Base-by-base conservation (phyloP, 1,140 invertebrate species). In the Drosophila santomea region DNA sequence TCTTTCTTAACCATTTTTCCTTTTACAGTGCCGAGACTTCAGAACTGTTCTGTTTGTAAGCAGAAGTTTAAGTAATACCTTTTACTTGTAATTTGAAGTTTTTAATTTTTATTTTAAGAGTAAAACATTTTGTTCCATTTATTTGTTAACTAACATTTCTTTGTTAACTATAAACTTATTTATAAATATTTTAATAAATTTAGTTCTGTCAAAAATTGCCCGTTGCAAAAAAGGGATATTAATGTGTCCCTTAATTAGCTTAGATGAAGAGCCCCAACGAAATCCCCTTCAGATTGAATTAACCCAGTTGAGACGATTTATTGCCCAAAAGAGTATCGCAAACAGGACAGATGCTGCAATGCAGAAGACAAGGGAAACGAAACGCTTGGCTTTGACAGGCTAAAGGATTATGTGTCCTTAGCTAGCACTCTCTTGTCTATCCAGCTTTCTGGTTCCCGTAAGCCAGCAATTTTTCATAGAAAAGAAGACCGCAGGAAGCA, bases 401-500 rank as follows among this genome's bases (percentile, higher is more conserved):
- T 15, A 88, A 85, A 79, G 83, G 82, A 88, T 86, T 86, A 86
- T 61, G 69, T 51, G 54, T 63, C 63, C 63, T 61, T 59, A 54
- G 54, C 20, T 7, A 28, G n/a, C 10, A 25, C n/a, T 51, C 35
- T 12, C 20, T 15, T 38, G 8, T 36, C 50, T 32, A 25, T 4
- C 17, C 50, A 32, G 25, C 17, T 47, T 20, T 47, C 12, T 56
- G 25, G 23, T 59, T 59, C 11, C 17, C 55, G 41, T 82, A 75
- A 79, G 74, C 82, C 79, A 20, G 69, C 51, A 51, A 83, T 82
- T 88, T 88, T 75, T 88, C 83, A 82, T 78, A 36, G 61, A 15
- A 15, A 39, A 43, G 43, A 25, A 64, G 15, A 32, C 25, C 12
- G 8, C 55, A 55, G 56, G 44, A 72, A 56, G 38, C 61, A 61